Percentiles rank a stretch among this genome's conserved stretches.
phyloP scores from a whole-genome alignment of 1,140 invertebrate species.

The Papilio machaon region DNA sequence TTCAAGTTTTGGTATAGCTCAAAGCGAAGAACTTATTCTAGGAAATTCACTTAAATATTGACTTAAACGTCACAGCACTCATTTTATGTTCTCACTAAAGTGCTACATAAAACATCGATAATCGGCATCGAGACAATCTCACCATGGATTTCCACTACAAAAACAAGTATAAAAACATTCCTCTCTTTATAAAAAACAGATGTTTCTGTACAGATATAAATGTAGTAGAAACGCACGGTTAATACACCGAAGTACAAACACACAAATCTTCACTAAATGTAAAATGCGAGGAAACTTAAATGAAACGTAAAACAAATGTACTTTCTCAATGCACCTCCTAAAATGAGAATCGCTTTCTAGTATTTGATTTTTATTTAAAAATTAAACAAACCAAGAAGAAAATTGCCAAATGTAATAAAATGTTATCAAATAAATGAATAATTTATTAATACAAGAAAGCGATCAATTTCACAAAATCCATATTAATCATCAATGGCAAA shows the following conservation, averaged over 20 bases:
- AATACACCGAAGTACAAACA: background rate
- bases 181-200: background rate
- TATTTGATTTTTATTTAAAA: background rate
- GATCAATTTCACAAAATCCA: conserved; percentile 39
- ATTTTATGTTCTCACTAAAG: conserved; percentile 58
- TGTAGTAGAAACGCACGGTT: background rate
- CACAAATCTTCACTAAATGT: conserved; percentile 41
- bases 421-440: background rate
- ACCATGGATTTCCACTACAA: background rate
- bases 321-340: conserved; percentile 52
- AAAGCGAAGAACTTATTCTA: conserved; percentile 68
- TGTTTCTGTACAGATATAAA: background rate
- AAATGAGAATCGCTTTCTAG: conserved; percentile 42
- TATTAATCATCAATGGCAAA: conserved; percentile 41
- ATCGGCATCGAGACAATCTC: background rate
- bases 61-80: conserved; percentile 76
- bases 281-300: conserved; percentile 45
- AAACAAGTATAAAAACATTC: background rate
- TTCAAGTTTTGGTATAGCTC: conserved; percentile 63
- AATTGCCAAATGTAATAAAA: background rate
- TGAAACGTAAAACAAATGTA: conserved; percentile 56
- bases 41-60: conserved; percentile 70
- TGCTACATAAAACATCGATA: conserved; percentile 8
- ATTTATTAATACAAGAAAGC: conserved; percentile 26
- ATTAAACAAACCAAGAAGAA: background rate